Conservation (phyloP, 2,797 vertebrate genomes). For the Platalea minor region DNA sequence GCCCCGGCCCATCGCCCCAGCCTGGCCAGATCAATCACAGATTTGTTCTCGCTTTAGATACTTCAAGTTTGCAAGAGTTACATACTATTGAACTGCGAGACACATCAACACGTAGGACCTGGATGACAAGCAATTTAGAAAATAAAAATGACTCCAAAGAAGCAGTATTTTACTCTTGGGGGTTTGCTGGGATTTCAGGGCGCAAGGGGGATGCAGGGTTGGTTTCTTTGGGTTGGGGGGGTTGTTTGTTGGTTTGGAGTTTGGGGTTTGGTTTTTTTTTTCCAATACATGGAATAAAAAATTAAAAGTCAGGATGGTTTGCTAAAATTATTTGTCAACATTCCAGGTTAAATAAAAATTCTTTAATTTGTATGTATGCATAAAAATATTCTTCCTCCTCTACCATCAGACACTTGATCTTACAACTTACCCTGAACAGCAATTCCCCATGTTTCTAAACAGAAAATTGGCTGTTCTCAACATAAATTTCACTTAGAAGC, state of each 20-base stretch:
- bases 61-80: background rate
- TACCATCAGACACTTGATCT: background rate
- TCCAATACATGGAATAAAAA: background rate
- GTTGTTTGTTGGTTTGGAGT: background rate
- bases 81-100: background rate
- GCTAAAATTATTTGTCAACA: background rate
- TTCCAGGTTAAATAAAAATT: background rate
- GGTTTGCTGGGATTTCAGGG: background rate
- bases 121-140: background rate
- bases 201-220: background rate
- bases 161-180: background rate
- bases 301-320: background rate
- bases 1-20: too few species aligned
- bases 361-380: background rate
- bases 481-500: background rate
- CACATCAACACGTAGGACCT: background rate
- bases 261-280: background rate
- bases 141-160: background rate
- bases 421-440: background rate
- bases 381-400: conserved; percentile 30
- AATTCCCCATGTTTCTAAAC: background rate
- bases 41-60: background rate
- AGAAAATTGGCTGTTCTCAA: background rate
- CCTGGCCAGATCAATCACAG: background rate
- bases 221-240: background rate